Conservation (phyloP, 1,140 invertebrate genomes). For the Nilaparvata lugens region DNA sequence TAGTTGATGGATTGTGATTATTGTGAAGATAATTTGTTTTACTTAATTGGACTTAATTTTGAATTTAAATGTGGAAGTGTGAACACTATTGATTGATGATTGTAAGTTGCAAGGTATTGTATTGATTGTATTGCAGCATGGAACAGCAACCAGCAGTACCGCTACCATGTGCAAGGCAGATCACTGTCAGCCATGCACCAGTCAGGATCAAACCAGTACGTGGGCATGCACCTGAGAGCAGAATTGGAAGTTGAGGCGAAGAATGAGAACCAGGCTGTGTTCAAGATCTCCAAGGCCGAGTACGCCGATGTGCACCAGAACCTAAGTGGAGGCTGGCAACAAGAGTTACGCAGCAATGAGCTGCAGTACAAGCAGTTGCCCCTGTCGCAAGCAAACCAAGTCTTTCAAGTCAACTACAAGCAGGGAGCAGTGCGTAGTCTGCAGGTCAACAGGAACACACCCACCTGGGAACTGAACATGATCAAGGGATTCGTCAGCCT, state of each 20-base stretch:
- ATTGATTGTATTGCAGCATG: conserved; percentile 41
- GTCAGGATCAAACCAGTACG: conserved; percentile 37
- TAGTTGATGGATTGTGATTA: too few species aligned
- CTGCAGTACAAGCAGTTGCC: conserved; percentile 41
- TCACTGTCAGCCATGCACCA: conserved; percentile 45
- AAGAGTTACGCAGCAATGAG: conserved; percentile 35
- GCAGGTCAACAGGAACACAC: conserved; percentile 37
- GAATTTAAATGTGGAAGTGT: too few species aligned
- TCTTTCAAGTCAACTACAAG: conserved; percentile 49
- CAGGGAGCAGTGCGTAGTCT: conserved; percentile 39
- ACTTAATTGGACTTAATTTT: too few species aligned
- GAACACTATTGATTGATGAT: too few species aligned
- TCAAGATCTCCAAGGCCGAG: conserved; percentile 37
- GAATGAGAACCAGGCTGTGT: conserved; percentile 27
- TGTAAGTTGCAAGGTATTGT: too few species aligned
- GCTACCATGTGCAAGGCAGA: conserved; percentile 46
- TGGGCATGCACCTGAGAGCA: conserved; percentile 45
- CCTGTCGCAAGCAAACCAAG: conserved; percentile 35
- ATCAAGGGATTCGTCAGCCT: conserved; percentile 53
- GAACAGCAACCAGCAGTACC: conserved; percentile 46
- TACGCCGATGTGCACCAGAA: conserved; percentile 45
- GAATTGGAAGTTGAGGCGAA: conserved; percentile 41
- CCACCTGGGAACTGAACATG: conserved; percentile 53
- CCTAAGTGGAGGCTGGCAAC: conserved; percentile 39
- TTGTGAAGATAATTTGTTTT: too few species aligned